These are phyloP conservation scores for Yoshiicerus persimilis DNA, from an alignment of 1,140 invertebrate genomes.

Conservation along the genomic window DNA sequence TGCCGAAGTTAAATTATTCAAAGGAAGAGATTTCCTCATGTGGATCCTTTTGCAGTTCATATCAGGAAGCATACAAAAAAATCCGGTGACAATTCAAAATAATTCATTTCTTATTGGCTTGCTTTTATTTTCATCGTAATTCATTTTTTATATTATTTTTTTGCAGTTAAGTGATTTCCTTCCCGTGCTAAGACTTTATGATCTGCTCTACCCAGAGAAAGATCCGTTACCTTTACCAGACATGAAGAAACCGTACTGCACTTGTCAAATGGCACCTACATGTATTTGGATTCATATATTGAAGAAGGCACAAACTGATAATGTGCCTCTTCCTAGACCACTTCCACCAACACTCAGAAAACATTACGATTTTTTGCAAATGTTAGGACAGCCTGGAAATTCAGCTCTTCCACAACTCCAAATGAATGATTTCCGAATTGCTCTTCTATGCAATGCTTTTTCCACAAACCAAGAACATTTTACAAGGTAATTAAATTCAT, in stretches of 20 bases:
- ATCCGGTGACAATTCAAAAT: conserved; percentile 66
- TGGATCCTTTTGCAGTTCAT: conserved; percentile 97
- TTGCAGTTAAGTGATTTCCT: conserved; percentile 77
- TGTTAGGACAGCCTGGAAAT: conserved; percentile 38
- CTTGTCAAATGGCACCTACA: conserved; percentile 88
- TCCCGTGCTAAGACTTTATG: conserved; percentile 86
- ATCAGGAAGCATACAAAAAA: conserved; percentile 93
- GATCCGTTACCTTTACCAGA: conserved; percentile 88
- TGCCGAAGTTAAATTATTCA: conserved; percentile 74
- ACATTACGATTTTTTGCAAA: conserved; percentile 71
- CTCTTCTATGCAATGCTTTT: conserved; percentile 91
- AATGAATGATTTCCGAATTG: conserved; percentile 60
- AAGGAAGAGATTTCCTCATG: conserved; percentile 93
- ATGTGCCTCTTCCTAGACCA: conserved; percentile 70
- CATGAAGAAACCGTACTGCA: conserved; percentile 78
- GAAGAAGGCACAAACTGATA: conserved; percentile 85
- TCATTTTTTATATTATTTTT: too few relatives aligned
- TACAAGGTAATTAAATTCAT: conserved; percentile 51
- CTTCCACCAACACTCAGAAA: conserved; percentile 79
- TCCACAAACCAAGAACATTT: conserved; percentile 85
- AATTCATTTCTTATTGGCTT: too few relatives aligned
- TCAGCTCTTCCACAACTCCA: conserved; percentile 36
- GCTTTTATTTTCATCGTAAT: too few relatives aligned
- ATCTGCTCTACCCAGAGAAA: conserved; percentile 81
- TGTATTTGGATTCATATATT: conserved; percentile 95